Evolutionary conservation across 2,888 invertebrate species (phyloP).

Genomic region (Andricus curvator): DNA sequence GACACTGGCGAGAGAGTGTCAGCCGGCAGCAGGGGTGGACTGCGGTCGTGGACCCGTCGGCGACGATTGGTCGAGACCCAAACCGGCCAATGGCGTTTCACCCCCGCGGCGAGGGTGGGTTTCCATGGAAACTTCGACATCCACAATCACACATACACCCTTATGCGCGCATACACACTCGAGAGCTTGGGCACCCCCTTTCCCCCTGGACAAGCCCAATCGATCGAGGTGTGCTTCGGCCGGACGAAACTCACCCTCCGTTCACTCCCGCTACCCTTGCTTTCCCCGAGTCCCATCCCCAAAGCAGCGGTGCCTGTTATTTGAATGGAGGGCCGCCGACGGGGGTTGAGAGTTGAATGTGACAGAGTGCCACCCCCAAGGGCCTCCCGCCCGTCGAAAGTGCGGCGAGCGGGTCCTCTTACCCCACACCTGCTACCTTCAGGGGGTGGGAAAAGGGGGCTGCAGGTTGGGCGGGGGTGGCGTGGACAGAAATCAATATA

Average conservation of each 20-base stretch:
- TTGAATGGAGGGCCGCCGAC: constrained; percentile 72
- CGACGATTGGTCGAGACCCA: constrained; percentile 59
- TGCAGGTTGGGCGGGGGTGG: constrained; percentile 68
- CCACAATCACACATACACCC: constrained; percentile 61
- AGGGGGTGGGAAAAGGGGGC: constrained; percentile 57
- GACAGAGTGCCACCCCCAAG: constrained; percentile 76
- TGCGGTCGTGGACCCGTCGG: constrained; percentile 52
- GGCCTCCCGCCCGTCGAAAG: constrained; percentile 73
- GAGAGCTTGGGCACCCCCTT: constrained; percentile 63
- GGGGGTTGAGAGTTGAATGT: constrained; percentile 75
- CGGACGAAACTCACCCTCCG: constrained; percentile 77
- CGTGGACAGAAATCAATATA: constrained; percentile 79
- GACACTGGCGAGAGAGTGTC: constrained; percentile 55
- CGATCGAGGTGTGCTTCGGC: constrained; percentile 78
- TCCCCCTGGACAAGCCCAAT: constrained; percentile 78
- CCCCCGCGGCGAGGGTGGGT: constrained; percentile 76
- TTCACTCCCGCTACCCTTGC: constrained; percentile 50
- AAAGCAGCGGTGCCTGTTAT: constrained; percentile 75
- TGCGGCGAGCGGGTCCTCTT: constrained; percentile 73
- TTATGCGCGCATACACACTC: constrained; percentile 47
- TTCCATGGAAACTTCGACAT: constrained; percentile 74
- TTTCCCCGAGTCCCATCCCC: constrained; percentile 46
- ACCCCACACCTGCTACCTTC: constrained; percentile 64
- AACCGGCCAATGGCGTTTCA: constrained; percentile 78
- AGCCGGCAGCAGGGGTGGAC: constrained; percentile 60